Conservation (phyloP, 2,113 vertebrate genomes). For the Phrynosoma blainvillii region DNA sequence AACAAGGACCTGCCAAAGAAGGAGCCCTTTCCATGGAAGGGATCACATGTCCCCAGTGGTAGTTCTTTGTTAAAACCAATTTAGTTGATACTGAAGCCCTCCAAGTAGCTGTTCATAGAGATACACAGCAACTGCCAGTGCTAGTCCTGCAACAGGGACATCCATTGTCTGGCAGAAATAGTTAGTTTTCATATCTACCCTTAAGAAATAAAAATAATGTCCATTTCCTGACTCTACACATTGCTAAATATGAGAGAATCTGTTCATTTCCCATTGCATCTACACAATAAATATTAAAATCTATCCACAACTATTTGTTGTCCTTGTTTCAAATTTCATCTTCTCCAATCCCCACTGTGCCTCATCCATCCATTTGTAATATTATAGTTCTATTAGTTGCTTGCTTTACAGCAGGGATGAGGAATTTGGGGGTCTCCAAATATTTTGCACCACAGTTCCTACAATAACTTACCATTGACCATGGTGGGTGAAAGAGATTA, state of each 20-base stretch:
- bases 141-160: not conserved
- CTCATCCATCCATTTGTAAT: not conserved
- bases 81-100: not conserved
- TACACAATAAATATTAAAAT: not conserved
- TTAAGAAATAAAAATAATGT: not conserved
- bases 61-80: slow-evolving; percentile 5
- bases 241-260: not conserved
- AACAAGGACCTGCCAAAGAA: slow-evolving; percentile 4
- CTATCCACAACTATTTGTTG: not conserved
- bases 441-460: too few relatives aligned
- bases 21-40: not conserved
- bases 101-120: not conserved
- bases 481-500: too few relatives aligned
- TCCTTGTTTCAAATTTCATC: not conserved
- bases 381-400: not conserved
- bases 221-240: not conserved
- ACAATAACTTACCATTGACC: too few relatives aligned
- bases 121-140: not conserved
- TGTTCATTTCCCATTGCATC: not conserved
- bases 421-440: too few relatives aligned
- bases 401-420: not conserved
- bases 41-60: not conserved
- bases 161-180: not conserved
- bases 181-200: not conserved
- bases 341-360: not conserved